Evolutionary conservation across 2,888 invertebrate species (phyloP).

Genomic region (Lasioglossum oenotherae): DNA sequence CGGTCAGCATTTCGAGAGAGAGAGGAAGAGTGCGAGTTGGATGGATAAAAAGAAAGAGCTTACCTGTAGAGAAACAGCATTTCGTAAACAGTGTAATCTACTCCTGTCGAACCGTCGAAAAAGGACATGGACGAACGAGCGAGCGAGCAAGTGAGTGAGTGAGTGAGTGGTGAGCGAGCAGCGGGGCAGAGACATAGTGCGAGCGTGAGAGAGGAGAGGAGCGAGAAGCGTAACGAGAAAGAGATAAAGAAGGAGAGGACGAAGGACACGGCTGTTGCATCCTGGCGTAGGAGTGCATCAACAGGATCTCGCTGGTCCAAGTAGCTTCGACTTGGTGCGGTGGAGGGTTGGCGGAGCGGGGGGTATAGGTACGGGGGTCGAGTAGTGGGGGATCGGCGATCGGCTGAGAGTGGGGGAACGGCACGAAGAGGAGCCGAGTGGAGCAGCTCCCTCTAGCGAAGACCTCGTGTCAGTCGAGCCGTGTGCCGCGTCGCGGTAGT

Average conservation of each 20-base stretch:
- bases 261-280: conserved; percentile 62
- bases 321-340: conserved; percentile 26
- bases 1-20: not conserved
- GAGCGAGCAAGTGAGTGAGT: too few relatives aligned
- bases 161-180: too few relatives aligned
- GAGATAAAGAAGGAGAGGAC: conserved; percentile 32
- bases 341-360: not conserved
- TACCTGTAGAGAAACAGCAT: not conserved
- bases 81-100: conserved; percentile 38
- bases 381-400: conserved; percentile 21
- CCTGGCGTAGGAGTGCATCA: conserved; percentile 62
- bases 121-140: not conserved
- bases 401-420: conserved; percentile 36
- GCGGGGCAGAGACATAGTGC: not conserved
- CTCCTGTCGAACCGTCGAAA: conserved; percentile 35
- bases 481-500: conserved; percentile 80
- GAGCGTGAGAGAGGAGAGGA: not conserved
- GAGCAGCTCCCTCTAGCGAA: conserved; percentile 78
- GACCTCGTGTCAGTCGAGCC: conserved; percentile 79
- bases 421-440: conserved; percentile 64
- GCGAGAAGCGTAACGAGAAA: not conserved
- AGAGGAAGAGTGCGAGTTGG: not conserved
- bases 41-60: not conserved
- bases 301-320: conserved; percentile 55
- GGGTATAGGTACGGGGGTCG: not conserved